Evolutionary conservation across 2,888 invertebrate species (phyloP).

Genomic region (Cantharis rufa): DNA sequence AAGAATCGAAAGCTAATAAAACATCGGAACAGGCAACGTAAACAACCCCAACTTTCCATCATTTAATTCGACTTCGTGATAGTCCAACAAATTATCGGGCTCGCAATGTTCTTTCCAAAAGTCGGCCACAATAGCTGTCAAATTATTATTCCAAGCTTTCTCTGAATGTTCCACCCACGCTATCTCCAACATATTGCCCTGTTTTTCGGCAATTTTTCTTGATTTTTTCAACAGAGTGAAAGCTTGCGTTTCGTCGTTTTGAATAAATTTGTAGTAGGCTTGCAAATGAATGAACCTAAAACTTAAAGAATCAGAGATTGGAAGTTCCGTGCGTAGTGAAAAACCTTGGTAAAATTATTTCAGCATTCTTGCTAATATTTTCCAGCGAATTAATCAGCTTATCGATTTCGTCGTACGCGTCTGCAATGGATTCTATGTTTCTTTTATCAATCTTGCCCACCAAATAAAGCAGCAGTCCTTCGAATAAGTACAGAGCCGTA

Average conservation of each 20-base stretch:
- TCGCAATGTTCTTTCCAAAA: slow-evolving; percentile 61
- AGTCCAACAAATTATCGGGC: slow-evolving; percentile 53
- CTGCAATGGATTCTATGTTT: slow-evolving; percentile 40
- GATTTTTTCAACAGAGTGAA: slow-evolving; percentile 54
- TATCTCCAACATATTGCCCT: slow-evolving; percentile 54
- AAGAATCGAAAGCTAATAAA: not conserved
- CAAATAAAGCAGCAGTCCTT: slow-evolving; percentile 61
- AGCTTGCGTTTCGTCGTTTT: slow-evolving; percentile 53
- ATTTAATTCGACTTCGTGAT: slow-evolving; percentile 56
- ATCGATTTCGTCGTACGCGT: slow-evolving; percentile 45
- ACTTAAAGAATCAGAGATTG: slow-evolving; percentile 34
- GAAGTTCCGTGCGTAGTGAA: slow-evolving; percentile 40
- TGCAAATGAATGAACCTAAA: slow-evolving; percentile 59
- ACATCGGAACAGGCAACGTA: slow-evolving; percentile 39
- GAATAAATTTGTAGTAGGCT: slow-evolving; percentile 60
- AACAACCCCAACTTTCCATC: slow-evolving; percentile 44
- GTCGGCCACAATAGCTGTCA: slow-evolving; percentile 53
- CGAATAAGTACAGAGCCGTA: slow-evolving; percentile 60
- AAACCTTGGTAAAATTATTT: slow-evolving; percentile 53
- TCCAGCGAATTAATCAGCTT: slow-evolving; percentile 43
- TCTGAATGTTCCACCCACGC: slow-evolving; percentile 60
- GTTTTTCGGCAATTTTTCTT: slow-evolving; percentile 50
- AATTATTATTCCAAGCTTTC: slow-evolving; percentile 60
- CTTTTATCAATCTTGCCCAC: slow-evolving; percentile 52
- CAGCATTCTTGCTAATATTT: slow-evolving; percentile 40